Percentiles rank a stretch among this genome's conserved stretches.
These are phyloP conservation scores for Oostethus manadensis DNA, from an alignment of 2,113 vertebrate genomes.

Conservation along the genomic window DNA sequence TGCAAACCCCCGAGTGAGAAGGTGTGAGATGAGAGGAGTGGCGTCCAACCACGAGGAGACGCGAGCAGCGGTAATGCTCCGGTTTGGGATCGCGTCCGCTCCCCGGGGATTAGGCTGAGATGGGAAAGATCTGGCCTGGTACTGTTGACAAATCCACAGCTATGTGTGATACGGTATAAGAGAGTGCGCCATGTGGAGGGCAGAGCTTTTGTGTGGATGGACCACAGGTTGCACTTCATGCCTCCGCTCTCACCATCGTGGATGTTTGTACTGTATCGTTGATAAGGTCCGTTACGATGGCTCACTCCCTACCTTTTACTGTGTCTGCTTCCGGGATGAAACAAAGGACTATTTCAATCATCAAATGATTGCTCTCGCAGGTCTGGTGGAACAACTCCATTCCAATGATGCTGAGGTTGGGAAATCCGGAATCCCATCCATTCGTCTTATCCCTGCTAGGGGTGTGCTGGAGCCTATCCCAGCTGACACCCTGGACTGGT, in stretches of 20 bases:
- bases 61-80: constrained; percentile 65
- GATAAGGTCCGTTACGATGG: not conserved
- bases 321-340: too few relatives aligned
- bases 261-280: not conserved
- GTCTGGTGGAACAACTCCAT: too few relatives aligned
- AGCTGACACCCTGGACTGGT: too few relatives aligned
- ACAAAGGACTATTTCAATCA: too few relatives aligned
- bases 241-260: not conserved
- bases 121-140: constrained; percentile 56
- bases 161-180: constrained; percentile 56
- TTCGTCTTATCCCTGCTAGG: too few relatives aligned
- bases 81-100: constrained; percentile 57
- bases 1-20: constrained; percentile 64
- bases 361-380: too few relatives aligned
- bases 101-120: constrained; percentile 68
- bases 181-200: constrained; percentile 23
- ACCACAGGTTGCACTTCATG: constrained; percentile 18
- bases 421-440: too few relatives aligned
- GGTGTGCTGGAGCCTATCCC: too few relatives aligned
- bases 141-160: constrained; percentile 60
- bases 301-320: too few relatives aligned
- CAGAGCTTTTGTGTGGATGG: constrained; percentile 16
- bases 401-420: too few relatives aligned
- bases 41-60: constrained; percentile 61
- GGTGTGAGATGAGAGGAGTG: constrained; percentile 66